Evolutionary conservation across 2,113 vertebrate genomes (phyloP), one percentile per base, ranked within the genome.

Genomic region (Phocoena phocoena): DNA sequence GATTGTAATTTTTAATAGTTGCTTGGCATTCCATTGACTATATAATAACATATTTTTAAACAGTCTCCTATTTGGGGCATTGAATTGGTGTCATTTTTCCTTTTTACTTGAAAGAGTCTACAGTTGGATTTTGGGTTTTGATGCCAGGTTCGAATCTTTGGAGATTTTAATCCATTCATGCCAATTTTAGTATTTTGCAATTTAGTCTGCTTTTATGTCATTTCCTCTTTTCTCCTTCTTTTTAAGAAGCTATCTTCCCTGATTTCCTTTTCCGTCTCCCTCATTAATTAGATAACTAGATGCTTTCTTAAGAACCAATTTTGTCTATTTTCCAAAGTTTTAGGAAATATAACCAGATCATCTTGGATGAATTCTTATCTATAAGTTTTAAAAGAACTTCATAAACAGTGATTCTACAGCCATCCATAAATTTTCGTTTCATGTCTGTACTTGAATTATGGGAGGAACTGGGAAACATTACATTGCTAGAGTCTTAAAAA

Each of bases 341-440:
- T 82, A 81, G n/a, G 21, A 84, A 93, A 73, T 80, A 80, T 33
- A 82, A n/a, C 6, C 23, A 73, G 28, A 68, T 8, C 2, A 58
- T 73, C 80, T 21, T 58, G n/a, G 85, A 67, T 74, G 31, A 65
- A 88, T 86, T 71, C 70, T 91, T 93, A 90, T 53, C 65, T 92
- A 4, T 20, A 90, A 33, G 5, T 90, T 58, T 83, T 63, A 20
- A 68, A 93, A 73, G 13, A 86, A 62, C 4, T 73, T 91, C 12
- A 67, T 26, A 44, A 79, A 65, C 2, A 62, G 2, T 92, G 21
- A 83, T 92, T 90, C 67, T 28, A 80, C 33, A 86, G 38, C 10
- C 1, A 33, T 41, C 8, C 18, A 36, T 65, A 86, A 14, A 62
- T 60, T 60, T 93, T 73, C 8, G 68, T 94, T 92, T 71, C 58